Base-by-base conservation (phyloP, 2,113 vertebrate genomes). In the Thomomys bottae region DNA sequence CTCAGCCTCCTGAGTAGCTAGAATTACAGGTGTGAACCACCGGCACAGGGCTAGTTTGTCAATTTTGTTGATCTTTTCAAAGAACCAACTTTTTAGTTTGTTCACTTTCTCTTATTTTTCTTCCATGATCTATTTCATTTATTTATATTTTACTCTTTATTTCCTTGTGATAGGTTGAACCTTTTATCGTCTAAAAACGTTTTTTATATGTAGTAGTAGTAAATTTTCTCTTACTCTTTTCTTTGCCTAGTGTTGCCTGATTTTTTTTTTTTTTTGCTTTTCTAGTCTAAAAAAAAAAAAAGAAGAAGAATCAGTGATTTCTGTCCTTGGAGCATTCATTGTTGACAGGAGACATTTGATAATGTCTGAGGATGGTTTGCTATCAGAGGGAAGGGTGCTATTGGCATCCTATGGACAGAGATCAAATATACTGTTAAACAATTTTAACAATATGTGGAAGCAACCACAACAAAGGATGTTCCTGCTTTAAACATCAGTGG, bases 351-450 rank as follows among this genome's bases (percentile, higher is more conserved):
- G 5, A 76, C 28, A 21, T 12, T 26, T 77, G 87, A 20, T 6
- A 17, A 7, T 30, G 14, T 83, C n/a, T 59, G 45, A n/a, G 42
- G 68, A 73, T 23, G 42, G n/a, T 82, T 45, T 82, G 78, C 30
- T 66, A 14, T 78, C 49, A 42, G 34, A 45, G 63, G n/a, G 40
- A 63, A 64, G 73, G 17, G 17, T 34, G 78, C 28, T 72, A 45
- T 40, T 94, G 40, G 75, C 61, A 84, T 68, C 23, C 49, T 80
- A 83, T 42, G 71, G 81, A n/a, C 6, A 49, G 66, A 89, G 32
- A 36, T 30, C 49, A 68, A 34, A 32, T 18, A 12, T 32, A 40
- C n/a, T 32, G 73, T 8, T 82, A 42, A 30, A 21, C 18, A n/a
- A n/a, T 49, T 21, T 12, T 40, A 63, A 8, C 4, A 28, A 11